These are phyloP conservation scores for Cyprinus carpio DNA, from an alignment of 2,113 vertebrate genomes.

Conservation along the genomic window DNA sequence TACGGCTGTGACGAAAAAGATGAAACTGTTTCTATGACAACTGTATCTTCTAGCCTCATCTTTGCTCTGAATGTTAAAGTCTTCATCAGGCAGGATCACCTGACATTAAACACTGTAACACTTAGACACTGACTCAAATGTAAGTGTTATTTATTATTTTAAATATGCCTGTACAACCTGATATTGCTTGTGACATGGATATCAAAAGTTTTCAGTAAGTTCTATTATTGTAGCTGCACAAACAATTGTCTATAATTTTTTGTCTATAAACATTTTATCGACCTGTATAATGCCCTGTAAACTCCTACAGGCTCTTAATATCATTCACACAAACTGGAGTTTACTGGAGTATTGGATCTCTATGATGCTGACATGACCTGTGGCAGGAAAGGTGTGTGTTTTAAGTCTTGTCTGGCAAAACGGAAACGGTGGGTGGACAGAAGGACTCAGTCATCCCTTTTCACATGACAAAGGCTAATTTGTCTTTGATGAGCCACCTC, in stretches of 20 bases:
- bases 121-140: neutral
- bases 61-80: neutral
- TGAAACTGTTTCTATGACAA: constrained; percentile 58
- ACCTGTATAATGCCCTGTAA: too few species aligned
- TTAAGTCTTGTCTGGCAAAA: neutral
- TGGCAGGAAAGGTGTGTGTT: too few species aligned
- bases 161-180: neutral
- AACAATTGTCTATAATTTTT: neutral
- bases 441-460: neutral
- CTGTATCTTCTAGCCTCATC: constrained; percentile 41
- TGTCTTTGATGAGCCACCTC: constrained; percentile 14
- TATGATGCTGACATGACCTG: too few species aligned
- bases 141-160: neutral
- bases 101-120: neutral
- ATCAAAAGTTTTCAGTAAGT: neutral
- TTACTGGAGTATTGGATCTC: too few species aligned
- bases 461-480: constrained; percentile 15
- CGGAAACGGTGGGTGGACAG: neutral
- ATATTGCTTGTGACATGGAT: too few species aligned
- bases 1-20: constrained; percentile 56
- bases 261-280: too few species aligned
- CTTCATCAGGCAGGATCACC: neutral
- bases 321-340: too few species aligned
- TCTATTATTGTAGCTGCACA: neutral
- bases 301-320: too few species aligned